Base-by-base conservation (phyloP, 1,140 invertebrate genomes). In the Dysdera silvatica region DNA sequence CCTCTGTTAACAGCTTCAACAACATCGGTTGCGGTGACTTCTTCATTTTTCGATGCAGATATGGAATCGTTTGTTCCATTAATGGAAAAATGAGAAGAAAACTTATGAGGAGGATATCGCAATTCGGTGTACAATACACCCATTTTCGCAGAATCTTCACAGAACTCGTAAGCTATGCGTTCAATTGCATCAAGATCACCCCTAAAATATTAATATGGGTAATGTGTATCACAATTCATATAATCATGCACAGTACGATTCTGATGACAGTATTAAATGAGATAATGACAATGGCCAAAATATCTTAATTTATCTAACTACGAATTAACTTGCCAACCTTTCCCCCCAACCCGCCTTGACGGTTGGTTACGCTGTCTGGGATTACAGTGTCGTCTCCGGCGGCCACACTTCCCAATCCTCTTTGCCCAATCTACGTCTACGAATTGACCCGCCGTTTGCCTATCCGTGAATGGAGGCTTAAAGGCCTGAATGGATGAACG, bases 111-210 rank as follows among this genome's bases (percentile, higher is more conserved):
- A 54, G 70, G 74, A 68, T 79, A 83, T 16, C 83, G 74, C 0
- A 75, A 76, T 71, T 85, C 83, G 23, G 77, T 75, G 69, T 85
- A 85, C 26, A 75, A 66, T 3, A 83, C 77, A 32, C 78, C 77
- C 41, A 80, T 66, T 12, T 72, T 69, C 1, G 77, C 71, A 63
- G 77, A 73, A 69, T 84, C 81, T 72, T 84, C 82, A 64, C 80
- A 81, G 63, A 82, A 78, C 70, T 85, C 83, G 66, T 81, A 81
- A 2, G 82, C 80, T 20, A 84, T 73, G 47, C 81, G 71, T 65
- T 80, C 77, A 31, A 83, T 76, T 0, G 81, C 81, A 26, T 76
- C 72, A n/a, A 75, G 52, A 67, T 82, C 79, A 32, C 81, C 82
- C 32, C 78, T 79, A 54, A 68, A 68, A n/a, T n/a, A n/a, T n/a